phyloP scores from a whole-genome alignment of 2,113 vertebrate genomes.

The Alosa alosa region DNA sequence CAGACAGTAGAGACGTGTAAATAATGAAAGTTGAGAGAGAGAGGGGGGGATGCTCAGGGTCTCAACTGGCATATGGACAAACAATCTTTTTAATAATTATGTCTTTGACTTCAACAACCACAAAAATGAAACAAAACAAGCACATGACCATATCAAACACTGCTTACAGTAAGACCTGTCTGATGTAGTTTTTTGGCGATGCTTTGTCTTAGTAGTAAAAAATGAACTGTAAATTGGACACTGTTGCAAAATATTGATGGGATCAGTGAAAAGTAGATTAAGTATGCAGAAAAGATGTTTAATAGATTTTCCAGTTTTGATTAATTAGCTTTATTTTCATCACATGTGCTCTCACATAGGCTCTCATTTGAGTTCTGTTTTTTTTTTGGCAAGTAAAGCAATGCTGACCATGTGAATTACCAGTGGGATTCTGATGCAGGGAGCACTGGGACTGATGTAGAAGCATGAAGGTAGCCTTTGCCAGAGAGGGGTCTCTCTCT shows the following conservation, averaged over 20 bases:
- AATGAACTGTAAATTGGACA: no score
- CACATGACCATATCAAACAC: neutral
- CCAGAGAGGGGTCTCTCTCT: neutral
- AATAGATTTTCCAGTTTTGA: no score
- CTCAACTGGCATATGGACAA: conserved; percentile 2
- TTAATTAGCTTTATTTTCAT: neutral
- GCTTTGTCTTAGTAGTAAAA: neutral
- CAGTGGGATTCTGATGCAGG: neutral
- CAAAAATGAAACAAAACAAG: neutral
- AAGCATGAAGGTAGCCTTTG: neutral
- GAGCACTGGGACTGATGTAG: neutral
- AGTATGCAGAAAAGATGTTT: no score
- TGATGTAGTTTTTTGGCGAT: neutral
- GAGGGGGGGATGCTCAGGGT: neutral
- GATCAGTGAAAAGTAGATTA: no score
- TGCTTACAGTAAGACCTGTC: neutral
- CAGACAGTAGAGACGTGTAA: neutral
- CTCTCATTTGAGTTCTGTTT: neutral
- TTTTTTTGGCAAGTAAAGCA: neutral
- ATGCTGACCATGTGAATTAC: neutral
- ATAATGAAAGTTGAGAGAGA: conserved; percentile 1
- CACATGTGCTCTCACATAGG: neutral
- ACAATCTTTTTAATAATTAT: conserved; percentile 24
- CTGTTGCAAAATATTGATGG: no score
- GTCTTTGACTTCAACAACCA: conserved; percentile 9